Percentiles rank a stretch among this genome's conserved stretches.
Conservation (phyloP, 2,797 vertebrate genomes). For the Schizothorax lantsangensis region DNA sequence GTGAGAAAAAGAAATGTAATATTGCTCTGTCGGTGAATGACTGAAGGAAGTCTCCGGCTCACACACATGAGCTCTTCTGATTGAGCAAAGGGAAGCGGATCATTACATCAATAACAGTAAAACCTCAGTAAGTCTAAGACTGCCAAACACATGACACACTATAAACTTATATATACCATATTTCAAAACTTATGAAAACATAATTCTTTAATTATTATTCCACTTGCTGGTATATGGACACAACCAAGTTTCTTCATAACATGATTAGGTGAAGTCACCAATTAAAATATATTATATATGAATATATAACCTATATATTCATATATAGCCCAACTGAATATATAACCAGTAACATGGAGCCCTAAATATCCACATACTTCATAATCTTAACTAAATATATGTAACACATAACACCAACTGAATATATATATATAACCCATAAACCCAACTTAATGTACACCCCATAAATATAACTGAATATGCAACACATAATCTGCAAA, state of each 20-base stretch:
- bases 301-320: too few species aligned
- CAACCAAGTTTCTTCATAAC: background rate
- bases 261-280: background rate
- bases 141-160: background rate
- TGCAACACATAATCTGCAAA: too few species aligned
- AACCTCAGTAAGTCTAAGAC: background rate
- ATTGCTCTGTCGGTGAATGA: background rate
- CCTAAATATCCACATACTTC: background rate
- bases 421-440: background rate
- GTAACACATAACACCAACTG: background rate
- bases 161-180: background rate
- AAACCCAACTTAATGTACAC: too few species aligned
- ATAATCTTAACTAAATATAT: background rate
- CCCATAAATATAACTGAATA: background rate
- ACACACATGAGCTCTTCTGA: conserved; percentile 2
- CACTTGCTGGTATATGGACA: background rate
- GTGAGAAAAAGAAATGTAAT: background rate
- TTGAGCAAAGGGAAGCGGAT: background rate
- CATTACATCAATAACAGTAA: background rate
- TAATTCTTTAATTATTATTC: background rate
- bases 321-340: too few species aligned
- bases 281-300: background rate
- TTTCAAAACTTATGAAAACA: background rate
- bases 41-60: background rate
- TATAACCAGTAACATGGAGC: background rate